Evolutionary conservation across 2,113 vertebrate genomes (phyloP), one percentile per base, ranked within the genome.

Genomic region (Tiliqua scincoides): DNA sequence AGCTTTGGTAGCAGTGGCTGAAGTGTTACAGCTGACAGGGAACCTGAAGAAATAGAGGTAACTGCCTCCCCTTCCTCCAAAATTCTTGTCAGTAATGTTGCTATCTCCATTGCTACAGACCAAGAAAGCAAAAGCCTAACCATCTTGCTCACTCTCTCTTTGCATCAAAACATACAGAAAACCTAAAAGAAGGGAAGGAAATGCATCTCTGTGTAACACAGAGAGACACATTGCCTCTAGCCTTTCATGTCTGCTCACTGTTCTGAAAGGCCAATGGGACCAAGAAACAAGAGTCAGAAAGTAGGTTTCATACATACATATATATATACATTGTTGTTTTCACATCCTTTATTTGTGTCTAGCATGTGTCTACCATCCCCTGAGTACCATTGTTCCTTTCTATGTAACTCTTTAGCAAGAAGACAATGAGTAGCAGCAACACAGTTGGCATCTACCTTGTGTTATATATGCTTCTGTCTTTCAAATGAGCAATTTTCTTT

Each of bases 401-500:
- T 78, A 57, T 77, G n/a, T 12, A 40, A 63, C 84, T 70, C 62
- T 68, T 85, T 84, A 75, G 75, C 67, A 68, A n/a, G 52, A 79
- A 85, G 35, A 68, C 52, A 59, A 63, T 57, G 63, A n/a, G 23
- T 67, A 37, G n/a, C n/a, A 54, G 62, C 6, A 11, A 40, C 21
- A 54, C 75, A 70, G 52, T 40, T 32, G 25, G 84, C 78, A 52
- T 70, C 65, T 70, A 63, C 65, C 65, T n/a, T 68, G 67, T 71
- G 78, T 78, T 78, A 71, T 79, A 79, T 43, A 61, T 71, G n/a
- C 48, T 82, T 82, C 54, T 37, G 54, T 79, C 76, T 86, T 72
- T 63, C 74, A 80, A 74, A 86, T 86, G 0, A 72, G 23, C 5
- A 1, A 70, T 59, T 40, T 63, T 65, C 57, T 79, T 65, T 78